Evolutionary conservation across 2,113 vertebrate species (phyloP).

Genomic region (Acrocephalus arundinaceus): DNA sequence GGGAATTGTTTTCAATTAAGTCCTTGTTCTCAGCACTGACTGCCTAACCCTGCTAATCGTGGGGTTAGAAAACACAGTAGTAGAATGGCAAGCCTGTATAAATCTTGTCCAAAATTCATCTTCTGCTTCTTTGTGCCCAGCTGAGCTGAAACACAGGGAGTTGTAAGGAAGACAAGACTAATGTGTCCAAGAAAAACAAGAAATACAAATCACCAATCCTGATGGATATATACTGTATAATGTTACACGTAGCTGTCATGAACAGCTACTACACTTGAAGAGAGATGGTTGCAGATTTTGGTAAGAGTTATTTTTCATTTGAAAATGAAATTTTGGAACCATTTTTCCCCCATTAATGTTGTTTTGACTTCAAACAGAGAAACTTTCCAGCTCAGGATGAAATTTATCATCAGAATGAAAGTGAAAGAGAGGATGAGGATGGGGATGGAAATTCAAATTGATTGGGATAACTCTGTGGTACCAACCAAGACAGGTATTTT

Average conservation of each 20-base stretch:
- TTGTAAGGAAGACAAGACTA: neutral
- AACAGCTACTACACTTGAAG: neutral
- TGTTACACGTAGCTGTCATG: neutral
- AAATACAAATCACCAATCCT: neutral
- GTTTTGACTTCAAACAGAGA: neutral
- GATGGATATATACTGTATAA: neutral
- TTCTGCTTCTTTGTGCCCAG: neutral
- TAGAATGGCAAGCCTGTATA: neutral
- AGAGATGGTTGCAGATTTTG: neutral
- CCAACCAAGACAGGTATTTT: neutral
- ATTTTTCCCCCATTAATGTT: neutral
- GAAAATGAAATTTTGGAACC: neutral
- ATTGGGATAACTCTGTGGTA: neutral
- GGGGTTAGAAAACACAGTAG: neutral
- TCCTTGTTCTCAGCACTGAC: constrained; percentile 1
- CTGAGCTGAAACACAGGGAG: neutral
- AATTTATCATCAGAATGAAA: neutral
- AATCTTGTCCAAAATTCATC: neutral
- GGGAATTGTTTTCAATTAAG: constrained; percentile 29
- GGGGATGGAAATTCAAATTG: neutral
- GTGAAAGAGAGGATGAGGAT: neutral
- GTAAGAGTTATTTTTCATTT: neutral
- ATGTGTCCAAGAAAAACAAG: neutral
- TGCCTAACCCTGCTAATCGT: neutral
- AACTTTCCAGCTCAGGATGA: neutral